Base-by-base conservation (phyloP, 2,113 vertebrate species). In the Myxocyprinus asiaticus region DNA sequence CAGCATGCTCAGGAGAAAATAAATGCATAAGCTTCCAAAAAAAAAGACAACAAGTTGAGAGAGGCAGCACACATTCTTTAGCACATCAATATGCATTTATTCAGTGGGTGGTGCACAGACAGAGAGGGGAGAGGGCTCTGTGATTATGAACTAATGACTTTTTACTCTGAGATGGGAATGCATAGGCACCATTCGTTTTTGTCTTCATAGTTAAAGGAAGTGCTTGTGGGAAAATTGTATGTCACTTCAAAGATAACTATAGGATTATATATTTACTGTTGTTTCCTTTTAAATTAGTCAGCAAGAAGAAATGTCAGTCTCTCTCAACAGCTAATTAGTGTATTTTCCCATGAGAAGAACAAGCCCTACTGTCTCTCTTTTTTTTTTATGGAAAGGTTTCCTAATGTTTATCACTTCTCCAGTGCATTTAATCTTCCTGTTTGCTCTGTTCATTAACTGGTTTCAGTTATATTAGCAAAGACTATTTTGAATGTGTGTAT, bases 261-360 rank as follows among this genome's bases (percentile, higher is more conserved):
- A 68, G 66, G 76, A 79, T 33, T 33, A 33, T 33, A 81, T 68
- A 76, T 83, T 82, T 78, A 8, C 77, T 82, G 83, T 86, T 82
- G 10, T 83, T 71, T 78, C 45, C 48, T 82, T 70, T 88, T 86
- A 75, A 86, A 87, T 88, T 85, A 87, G 81, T 61, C 65, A 69
- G 50, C 11, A 42, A 11, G 45, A 51, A 72, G 4, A 81, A 82
- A 82, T 84, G 81, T 79, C 84, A 82, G 69, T 66, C 77, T 82
- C 61, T 78, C 71, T 77, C 15, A 82, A 47, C 75, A 70, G 47
- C 68, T 83, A 83, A 86, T 82, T 80, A 66, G 81, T 73, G n/a
- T 50, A 59, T 53, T 22, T 67, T 42, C 50, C 67, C 42, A 14
- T 22, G 42, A 17, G 11, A 53, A 42, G 22, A 33, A 53, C 2